Evolutionary conservation across 2,888 invertebrate genomes (phyloP), one percentile per base, ranked within the genome.

Genomic region (Trissoscelio sp.): DNA sequence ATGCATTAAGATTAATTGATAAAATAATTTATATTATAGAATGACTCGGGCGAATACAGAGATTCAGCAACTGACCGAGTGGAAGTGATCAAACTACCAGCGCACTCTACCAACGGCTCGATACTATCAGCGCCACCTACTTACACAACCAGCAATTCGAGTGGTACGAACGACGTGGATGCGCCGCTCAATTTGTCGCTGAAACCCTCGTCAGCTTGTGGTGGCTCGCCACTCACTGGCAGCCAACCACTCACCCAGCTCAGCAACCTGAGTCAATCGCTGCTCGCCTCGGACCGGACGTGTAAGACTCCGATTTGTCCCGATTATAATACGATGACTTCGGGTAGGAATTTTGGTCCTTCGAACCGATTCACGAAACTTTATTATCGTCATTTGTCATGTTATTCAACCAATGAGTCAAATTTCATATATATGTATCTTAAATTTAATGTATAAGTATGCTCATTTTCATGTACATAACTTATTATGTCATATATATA

Each of bases 181-280:
- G 94, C 95, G 0, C 97, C 97, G 0, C 93, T 97, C 18, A 97
- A 97, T 92, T 93, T 97, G 14, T 97, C 96, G 1, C 93, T 97
- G 83, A 97, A 97, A 91, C 95, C 96, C 0, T 91, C 92, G 42
- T 90, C 92, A 73, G 86, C 90, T 67, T 88, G 87, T 84, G 85
- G 86, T 62, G 87, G 87, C 80, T 88, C 90, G 64, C 88, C 90
- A 37, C 87, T 90, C 60, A 85, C 88, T 44, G 86, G 88, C 46
- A 89, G 87, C 83, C 91, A 91, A 81, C 90, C 91, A 18, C 89
- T 91, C 83, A 91, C 88, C 79, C 91, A 91, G 85, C 88, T 91
- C 81, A 91, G 91, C 85, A 91, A 91, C 88, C 87, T 91, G 84
- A 91, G 91, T 82, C 91, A 91, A 84, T 91, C 91, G 55, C 85